Percentiles rank a stretch among this genome's conserved stretches.
These are phyloP conservation scores for Zeus faber DNA, from an alignment of 2,113 vertebrate genomes.

Conservation along the genomic window DNA sequence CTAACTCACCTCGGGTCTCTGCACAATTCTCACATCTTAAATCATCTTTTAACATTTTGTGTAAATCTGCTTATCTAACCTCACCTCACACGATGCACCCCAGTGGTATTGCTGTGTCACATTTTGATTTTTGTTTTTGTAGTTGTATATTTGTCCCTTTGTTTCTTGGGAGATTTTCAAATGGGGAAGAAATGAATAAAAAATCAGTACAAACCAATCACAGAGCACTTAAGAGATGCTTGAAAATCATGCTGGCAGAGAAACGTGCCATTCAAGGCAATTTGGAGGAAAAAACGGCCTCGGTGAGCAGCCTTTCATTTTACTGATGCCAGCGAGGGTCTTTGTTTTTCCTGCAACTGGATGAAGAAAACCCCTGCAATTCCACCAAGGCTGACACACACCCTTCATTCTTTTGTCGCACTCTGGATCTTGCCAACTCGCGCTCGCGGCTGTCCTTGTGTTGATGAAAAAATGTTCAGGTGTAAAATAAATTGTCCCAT, in stretches of 20 bases:
- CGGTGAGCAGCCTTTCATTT: conserved; percentile 30
- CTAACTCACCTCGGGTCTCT: conserved; percentile 2
- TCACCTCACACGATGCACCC: conserved; percentile 33
- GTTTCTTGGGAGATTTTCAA: conserved; percentile 8
- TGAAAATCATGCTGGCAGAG: conserved; percentile 34
- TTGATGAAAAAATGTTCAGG: neutral
- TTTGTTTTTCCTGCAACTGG: conserved; percentile 15
- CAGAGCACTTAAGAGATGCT: no score
- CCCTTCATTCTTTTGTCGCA: conserved; percentile 39
- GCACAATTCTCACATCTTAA: conserved; percentile 24
- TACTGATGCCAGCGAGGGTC: conserved; percentile 26
- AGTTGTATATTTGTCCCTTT: conserved; percentile 29
- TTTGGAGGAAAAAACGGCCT: conserved; percentile 25
- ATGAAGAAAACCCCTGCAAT: conserved; percentile 26
- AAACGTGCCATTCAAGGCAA: conserved; percentile 12
- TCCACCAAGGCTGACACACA: conserved; percentile 13
- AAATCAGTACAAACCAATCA: conserved; percentile 10
- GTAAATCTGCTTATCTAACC: conserved; percentile 40
- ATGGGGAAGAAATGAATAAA: neutral
- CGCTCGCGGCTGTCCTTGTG: neutral
- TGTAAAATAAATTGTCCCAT: neutral
- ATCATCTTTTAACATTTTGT: conserved; percentile 44
- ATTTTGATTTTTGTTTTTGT: conserved; percentile 12
- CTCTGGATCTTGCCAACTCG: neutral
- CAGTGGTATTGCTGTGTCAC: conserved; percentile 27